Conservation (phyloP, 2,113 vertebrate species). For the Steatornis caripensis region DNA sequence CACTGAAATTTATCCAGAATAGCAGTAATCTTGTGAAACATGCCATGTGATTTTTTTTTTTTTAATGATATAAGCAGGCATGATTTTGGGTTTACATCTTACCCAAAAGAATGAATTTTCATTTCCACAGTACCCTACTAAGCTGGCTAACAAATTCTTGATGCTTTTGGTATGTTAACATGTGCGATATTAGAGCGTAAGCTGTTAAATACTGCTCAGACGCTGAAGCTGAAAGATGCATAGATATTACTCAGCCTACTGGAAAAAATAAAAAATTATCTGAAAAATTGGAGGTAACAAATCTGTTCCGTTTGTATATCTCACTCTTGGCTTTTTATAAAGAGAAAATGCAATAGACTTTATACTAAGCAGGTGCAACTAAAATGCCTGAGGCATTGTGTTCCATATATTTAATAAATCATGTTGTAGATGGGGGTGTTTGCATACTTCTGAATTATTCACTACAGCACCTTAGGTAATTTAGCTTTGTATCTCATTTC, state of each 20-base stretch:
- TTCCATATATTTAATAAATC: slow-evolving; percentile 15
- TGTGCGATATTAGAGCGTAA: rapidly evolving
- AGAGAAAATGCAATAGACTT: neutral
- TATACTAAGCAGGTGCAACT: neutral
- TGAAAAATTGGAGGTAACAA: neutral
- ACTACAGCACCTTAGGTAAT: neutral
- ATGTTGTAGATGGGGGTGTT: neutral
- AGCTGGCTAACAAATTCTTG: neutral
- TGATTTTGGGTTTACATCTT: neutral
- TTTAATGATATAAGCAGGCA: neutral
- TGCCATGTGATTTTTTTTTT: neutral
- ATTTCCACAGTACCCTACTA: neutral
- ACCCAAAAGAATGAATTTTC: neutral
- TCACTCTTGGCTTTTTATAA: neutral
- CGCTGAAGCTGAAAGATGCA: neutral
- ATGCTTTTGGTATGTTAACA: neutral
- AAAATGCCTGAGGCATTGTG: neutral
- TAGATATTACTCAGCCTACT: neutral
- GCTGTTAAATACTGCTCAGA: neutral
- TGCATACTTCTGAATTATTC: slow-evolving; percentile 34
- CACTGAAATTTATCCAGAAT: neutral
- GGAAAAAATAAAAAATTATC: neutral
- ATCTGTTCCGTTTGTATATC: neutral
- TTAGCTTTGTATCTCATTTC: neutral
- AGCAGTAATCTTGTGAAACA: neutral